Conservation (phyloP, 2,888 invertebrate genomes). For the Neoaliturus tenellus region DNA sequence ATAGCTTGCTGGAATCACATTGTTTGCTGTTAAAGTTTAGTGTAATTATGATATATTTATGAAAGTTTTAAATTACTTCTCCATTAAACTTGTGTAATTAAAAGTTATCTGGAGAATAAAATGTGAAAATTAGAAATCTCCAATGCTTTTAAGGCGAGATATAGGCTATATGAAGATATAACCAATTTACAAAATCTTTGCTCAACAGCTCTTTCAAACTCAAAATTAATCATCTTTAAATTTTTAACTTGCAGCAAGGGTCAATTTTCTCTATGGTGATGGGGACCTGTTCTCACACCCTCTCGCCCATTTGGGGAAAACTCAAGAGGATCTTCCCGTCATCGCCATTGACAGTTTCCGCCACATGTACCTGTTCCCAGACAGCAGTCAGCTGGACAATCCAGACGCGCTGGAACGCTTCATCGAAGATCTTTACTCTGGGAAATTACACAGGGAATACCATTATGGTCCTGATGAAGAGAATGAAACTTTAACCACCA, state of each 20-base stretch:
- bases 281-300: conserved; percentile 98
- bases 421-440: conserved; percentile 90
- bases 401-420: conserved; percentile 92
- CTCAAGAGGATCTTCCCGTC: conserved; percentile 91
- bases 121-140: too few species aligned
- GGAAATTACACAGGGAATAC: conserved; percentile 98
- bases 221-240: too few species aligned
- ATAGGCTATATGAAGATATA: too few species aligned
- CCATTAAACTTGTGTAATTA: too few species aligned
- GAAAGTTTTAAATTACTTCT: too few species aligned
- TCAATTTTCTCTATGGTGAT: conserved; percentile 98
- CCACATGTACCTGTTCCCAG: conserved; percentile 98
- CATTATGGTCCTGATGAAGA: conserved; percentile 95
- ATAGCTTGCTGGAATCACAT: too few species aligned
- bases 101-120: too few species aligned
- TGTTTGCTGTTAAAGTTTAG: too few species aligned
- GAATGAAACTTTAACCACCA: background rate
- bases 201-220: too few species aligned
- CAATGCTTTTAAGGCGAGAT: too few species aligned
- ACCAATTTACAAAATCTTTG: too few species aligned
- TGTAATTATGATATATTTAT: too few species aligned
- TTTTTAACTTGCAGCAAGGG: conserved; percentile 10
- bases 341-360: conserved; percentile 99
- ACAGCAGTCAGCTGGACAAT: conserved; percentile 85
- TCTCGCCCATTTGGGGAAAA: conserved; percentile 97